Evolutionary conservation across 2,888 invertebrate species (phyloP).

Genomic region (Eupithecia vulgata): DNA sequence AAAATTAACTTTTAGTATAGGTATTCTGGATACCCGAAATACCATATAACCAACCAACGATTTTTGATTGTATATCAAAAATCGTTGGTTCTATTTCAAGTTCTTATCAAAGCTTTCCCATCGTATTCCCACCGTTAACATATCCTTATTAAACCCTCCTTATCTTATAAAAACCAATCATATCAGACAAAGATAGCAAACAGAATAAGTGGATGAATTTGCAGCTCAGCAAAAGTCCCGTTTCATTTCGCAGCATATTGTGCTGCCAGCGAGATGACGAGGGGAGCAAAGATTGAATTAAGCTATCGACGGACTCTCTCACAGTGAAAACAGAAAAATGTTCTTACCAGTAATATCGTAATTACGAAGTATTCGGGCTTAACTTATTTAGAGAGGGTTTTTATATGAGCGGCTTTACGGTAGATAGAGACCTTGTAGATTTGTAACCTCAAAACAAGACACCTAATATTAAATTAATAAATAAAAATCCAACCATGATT

Average conservation of each 20-base stretch:
- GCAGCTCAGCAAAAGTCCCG: constrained; percentile 56
- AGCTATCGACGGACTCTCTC: constrained; percentile 70
- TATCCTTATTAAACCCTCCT: constrained; percentile 20
- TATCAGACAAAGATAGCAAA: constrained; percentile 35
- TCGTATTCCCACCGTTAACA: neutral
- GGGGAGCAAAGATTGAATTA: constrained; percentile 79
- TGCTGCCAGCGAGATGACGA: constrained; percentile 61
- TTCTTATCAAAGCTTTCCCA: neutral
- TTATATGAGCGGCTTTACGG: neutral
- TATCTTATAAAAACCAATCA: constrained; percentile 36
- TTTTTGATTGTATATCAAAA: too few species aligned
- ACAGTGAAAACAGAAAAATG: constrained; percentile 18
- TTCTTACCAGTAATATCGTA: constrained; percentile 16
- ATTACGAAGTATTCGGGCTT: neutral
- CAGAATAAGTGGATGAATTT: constrained; percentile 42
- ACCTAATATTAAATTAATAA: too few species aligned
- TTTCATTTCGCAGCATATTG: constrained; percentile 70
- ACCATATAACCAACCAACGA: too few species aligned
- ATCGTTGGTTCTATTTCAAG: too few species aligned
- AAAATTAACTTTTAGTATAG: neutral
- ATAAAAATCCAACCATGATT: too few species aligned
- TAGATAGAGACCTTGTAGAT: neutral
- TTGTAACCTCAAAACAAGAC: neutral
- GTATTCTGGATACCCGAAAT: neutral
- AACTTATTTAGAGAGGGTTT: neutral